Base-by-base conservation (phyloP, 2,797 vertebrate genomes). In the Eurystomus glaucurus region DNA sequence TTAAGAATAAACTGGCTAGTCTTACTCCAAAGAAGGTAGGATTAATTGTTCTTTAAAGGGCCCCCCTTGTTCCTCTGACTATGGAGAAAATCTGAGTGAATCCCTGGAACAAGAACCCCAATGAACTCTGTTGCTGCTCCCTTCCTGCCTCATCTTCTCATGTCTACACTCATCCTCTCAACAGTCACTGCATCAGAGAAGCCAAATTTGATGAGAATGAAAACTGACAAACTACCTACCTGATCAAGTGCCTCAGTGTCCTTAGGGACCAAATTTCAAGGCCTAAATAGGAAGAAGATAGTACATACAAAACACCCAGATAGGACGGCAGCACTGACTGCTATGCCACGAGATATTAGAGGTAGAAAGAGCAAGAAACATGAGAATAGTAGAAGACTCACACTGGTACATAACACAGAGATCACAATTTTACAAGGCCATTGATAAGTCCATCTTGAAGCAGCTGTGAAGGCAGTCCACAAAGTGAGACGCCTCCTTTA, bases 201-300 rank as follows among this genome's bases (percentile, higher is more conserved):
- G 33, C 6, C 16, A 1, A 26, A 14, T 58, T 85, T 76, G 62
- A 82, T 51, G 72, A 61, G 43, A 93, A 96, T 61, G 29, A 82
- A 85, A 91, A 35, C n/a, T 12, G 75, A 74, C 58, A 83, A 61
- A 39, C 50, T 58, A 39, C 41, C 33, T 71, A 78, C 78, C 46
- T 76, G 69, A 84, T 60, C 41, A 71, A 84, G 35, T 14, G 13
- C 21, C 65, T 78, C 2, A 2, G 2, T 20, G 14, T 51, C 57
- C 72, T 81, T 35, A 69, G 41, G 58, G 70, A 79, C n/a, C 51
- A 76, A 88, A 93, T 76, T 76, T 75, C 76, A 64, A 76, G 41
- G 43, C 54, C 52, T 86, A 41, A 71, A 71, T 31, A 61, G 26
- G 68, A 93, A 87, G 54, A 84, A 43, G 3, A 4, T 13, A 61